These are phyloP conservation scores for Lordiphosa collinella DNA, from an alignment of 1,140 invertebrate species.

Conservation along the genomic window DNA sequence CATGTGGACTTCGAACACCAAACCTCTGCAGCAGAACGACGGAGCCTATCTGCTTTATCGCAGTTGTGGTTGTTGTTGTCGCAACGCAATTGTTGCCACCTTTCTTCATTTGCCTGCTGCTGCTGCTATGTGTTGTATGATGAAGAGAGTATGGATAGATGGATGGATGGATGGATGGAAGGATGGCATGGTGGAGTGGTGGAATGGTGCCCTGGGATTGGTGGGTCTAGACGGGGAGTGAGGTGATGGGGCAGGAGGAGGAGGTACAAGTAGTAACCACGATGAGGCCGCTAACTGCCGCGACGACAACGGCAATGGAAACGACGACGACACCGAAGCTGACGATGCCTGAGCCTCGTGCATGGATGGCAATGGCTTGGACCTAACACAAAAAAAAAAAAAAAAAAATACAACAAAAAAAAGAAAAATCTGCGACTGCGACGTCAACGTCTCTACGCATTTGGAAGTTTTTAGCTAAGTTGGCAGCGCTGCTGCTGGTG, in stretches of 20 bases:
- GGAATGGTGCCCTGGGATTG: neutral
- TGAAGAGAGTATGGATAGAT: neutral
- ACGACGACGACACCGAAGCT: conserved; percentile 8
- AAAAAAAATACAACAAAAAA: conserved; percentile 31
- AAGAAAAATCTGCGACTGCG: conserved; percentile 32
- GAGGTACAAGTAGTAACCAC: conserved; percentile 49
- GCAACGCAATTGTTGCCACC: conserved; percentile 65
- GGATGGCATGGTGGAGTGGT: conserved; percentile 15
- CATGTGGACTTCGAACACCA: too few relatives aligned
- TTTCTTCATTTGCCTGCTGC: conserved; percentile 35
- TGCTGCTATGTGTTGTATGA: conserved; percentile 2
- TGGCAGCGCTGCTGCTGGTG: conserved; percentile 34
- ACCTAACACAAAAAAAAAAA: conserved; percentile 31
- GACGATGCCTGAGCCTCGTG: conserved; percentile 3
- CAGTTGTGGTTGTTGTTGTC: conserved; percentile 12
- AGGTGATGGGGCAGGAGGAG: conserved; percentile 2
- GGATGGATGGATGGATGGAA: neutral
- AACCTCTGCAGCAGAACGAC: too few relatives aligned
- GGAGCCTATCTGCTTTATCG: neutral
- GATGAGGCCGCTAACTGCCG: conserved; percentile 49
- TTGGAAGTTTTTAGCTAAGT: conserved; percentile 71
- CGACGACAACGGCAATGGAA: neutral
- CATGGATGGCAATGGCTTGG: conserved; percentile 25
- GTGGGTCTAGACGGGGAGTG: neutral
- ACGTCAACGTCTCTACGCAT: conserved; percentile 55